phyloP scores from a whole-genome alignment of 2,797 vertebrate genomes.

The Brotula barbata region DNA sequence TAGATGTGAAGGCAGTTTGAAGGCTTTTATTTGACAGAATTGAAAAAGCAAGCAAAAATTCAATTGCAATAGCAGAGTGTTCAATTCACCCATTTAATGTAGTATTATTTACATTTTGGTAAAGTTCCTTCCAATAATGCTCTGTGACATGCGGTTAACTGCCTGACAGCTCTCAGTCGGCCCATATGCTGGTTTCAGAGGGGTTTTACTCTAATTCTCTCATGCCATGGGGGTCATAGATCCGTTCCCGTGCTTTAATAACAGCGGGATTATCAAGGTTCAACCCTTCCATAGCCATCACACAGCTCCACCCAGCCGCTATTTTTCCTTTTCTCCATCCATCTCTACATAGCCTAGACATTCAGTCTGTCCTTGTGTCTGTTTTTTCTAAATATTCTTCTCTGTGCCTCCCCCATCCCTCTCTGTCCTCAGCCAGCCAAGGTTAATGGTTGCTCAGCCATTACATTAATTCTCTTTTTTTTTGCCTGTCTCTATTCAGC shows the following conservation, averaged over 20 bases:
- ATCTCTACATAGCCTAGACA: neutral
- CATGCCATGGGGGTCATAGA: conserved; percentile 45
- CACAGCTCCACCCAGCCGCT: conserved; percentile 31
- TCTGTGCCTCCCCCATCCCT: neutral
- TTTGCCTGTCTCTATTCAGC: conserved; percentile 22
- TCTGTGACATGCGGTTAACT: conserved; percentile 4
- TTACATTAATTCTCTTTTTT: conserved; percentile 18
- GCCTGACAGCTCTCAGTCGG: conserved; percentile 7
- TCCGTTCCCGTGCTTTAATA: conserved; percentile 62
- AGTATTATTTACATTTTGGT: no score
- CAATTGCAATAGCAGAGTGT: no score
- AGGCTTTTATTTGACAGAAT: no score
- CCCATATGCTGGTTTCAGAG: conserved; percentile 38
- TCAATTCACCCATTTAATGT: no score
- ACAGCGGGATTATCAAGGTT: conserved; percentile 69
- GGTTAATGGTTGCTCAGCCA: neutral
- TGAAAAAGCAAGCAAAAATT: no score
- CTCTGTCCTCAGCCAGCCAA: neutral
- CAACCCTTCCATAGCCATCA: conserved; percentile 46
- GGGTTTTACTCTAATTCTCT: conserved; percentile 66
- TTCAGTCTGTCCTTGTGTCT: conserved; percentile 8
- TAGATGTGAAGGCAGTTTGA: neutral
- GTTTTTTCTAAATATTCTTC: conserved; percentile 6
- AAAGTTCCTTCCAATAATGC: no score
- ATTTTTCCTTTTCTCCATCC: conserved; percentile 7